A percentile compares a stretch with the other conserved stretches of the same genome.
Conservation (phyloP, 2,113 vertebrate species). For the Tricholaema leucomelas region DNA sequence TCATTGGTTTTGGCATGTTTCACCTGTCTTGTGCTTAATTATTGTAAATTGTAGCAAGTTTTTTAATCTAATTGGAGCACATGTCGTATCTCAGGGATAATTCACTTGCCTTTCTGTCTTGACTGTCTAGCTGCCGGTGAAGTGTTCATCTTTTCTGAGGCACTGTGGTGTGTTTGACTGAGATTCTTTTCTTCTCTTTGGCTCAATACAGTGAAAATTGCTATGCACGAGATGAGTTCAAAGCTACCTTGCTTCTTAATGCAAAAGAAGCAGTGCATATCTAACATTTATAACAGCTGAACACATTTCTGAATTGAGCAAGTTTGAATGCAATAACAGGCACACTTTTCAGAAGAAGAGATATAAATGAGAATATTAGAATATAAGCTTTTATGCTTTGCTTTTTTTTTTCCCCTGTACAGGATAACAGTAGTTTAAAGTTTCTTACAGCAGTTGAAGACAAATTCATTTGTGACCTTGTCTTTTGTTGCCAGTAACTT, state of each 20-base stretch:
- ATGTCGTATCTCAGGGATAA: not conserved
- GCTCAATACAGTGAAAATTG: not conserved
- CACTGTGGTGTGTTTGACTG: not conserved
- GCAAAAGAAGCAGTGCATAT: conserved; percentile 12
- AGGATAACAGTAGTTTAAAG: not conserved
- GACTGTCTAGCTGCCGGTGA: not conserved
- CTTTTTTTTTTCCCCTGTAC: not conserved
- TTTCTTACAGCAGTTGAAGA: not conserved
- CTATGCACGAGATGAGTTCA: not conserved
- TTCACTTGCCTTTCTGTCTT: conserved; percentile 1
- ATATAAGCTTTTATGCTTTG: not conserved
- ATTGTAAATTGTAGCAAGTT: not conserved
- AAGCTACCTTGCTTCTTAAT: conserved; percentile 29
- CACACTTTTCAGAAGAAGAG: not conserved
- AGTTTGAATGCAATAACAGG: conserved; percentile 40
- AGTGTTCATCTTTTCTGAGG: not conserved
- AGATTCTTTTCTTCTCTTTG: not conserved
- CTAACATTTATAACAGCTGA: not conserved
- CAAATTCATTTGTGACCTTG: not conserved
- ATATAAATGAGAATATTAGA: conserved; percentile 22
- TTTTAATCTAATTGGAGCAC: not conserved
- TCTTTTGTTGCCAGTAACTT: not conserved
- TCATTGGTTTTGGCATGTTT: not conserved
- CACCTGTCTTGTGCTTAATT: not conserved
- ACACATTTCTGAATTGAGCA: not conserved